Evolutionary conservation across 2,888 invertebrate genomes (phyloP).

Genomic region (Andrena hattorfiana): DNA sequence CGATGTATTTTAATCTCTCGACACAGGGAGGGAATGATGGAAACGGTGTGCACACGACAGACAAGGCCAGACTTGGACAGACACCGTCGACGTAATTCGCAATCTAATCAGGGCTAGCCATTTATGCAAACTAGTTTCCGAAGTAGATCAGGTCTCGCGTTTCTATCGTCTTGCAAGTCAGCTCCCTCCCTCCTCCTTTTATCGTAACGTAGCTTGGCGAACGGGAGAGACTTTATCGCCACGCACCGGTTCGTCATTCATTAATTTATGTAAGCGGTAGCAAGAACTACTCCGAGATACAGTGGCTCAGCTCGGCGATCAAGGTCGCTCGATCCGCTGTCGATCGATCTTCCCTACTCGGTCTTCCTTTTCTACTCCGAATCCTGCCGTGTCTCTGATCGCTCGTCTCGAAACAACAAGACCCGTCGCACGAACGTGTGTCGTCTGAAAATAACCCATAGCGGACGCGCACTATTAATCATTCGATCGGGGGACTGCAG

Average conservation of each 20-base stretch:
- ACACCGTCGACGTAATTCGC: conserved; percentile 52
- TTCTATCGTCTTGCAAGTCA: conserved; percentile 10
- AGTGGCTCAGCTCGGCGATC: conserved; percentile 9
- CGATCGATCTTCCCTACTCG: conserved; percentile 20
- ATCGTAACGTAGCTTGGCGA: background rate
- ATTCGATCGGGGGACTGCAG: conserved; percentile 11
- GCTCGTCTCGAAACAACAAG: conserved; percentile 31
- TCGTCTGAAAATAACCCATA: conserved; percentile 20
- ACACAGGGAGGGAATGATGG: background rate
- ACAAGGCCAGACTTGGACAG: conserved; percentile 42
- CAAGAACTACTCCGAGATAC: background rate
- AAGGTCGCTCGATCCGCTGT: conserved; percentile 23
- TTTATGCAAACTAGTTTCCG: conserved; percentile 55
- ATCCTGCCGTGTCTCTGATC: conserved; percentile 21
- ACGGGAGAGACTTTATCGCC: conserved; percentile 15
- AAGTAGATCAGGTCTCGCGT: conserved; percentile 6
- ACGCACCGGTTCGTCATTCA: conserved; percentile 23
- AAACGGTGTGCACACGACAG: conserved; percentile 13
- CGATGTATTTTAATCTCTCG: no score
- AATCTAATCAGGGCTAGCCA: conserved; percentile 58
- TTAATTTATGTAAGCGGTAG: conserved; percentile 23
- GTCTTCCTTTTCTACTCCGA: background rate
- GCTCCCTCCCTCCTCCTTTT: background rate
- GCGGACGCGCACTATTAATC: conserved; percentile 30
- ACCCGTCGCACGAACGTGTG: conserved; percentile 16